Percentiles rank a stretch among this genome's conserved stretches.
phyloP scores from a whole-genome alignment of 2,888 invertebrate genomes.

The Cistogaster globosa region DNA sequence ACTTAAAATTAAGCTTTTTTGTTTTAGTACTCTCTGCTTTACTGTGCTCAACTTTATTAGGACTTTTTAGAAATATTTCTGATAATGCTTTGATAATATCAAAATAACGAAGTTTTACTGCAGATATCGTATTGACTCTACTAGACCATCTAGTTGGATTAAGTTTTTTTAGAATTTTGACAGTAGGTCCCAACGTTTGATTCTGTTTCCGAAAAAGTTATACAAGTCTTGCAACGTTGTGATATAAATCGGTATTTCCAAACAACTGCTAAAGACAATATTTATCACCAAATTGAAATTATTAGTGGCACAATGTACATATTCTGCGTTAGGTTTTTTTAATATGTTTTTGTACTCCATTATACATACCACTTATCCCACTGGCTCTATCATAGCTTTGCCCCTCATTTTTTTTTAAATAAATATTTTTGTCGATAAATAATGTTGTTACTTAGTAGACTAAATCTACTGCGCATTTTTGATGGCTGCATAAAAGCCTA shows the following conservation, averaged over 20 bases:
- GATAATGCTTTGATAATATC: background rate
- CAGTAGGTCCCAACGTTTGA: background rate
- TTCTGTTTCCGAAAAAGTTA: conserved; percentile 12
- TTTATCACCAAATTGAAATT: conserved; percentile 23
- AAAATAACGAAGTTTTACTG: background rate
- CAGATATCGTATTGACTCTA: background rate
- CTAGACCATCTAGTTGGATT: conserved; percentile 3
- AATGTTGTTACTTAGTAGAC: conserved; percentile 39
- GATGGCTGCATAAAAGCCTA: no score
- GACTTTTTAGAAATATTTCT: background rate
- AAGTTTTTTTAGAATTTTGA: background rate
- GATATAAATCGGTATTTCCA: conserved; percentile 10
- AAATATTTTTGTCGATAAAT: conserved; percentile 24
- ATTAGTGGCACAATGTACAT: conserved; percentile 8
- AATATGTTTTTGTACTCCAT: background rate
- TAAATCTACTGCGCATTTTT: conserved; percentile 4
- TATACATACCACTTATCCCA: background rate
- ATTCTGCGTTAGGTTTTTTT: conserved; percentile 10
- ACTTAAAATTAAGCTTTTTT: background rate
- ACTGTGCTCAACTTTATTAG: background rate
- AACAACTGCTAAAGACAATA: conserved; percentile 3
- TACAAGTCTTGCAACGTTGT: background rate
- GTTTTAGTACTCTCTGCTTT: background rate
- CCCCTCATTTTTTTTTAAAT: background rate
- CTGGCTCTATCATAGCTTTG: conserved; percentile 43